These are phyloP conservation scores for Apis mellifera DNA, from an alignment of 1,140 invertebrate genomes.

Conservation along the genomic window DNA sequence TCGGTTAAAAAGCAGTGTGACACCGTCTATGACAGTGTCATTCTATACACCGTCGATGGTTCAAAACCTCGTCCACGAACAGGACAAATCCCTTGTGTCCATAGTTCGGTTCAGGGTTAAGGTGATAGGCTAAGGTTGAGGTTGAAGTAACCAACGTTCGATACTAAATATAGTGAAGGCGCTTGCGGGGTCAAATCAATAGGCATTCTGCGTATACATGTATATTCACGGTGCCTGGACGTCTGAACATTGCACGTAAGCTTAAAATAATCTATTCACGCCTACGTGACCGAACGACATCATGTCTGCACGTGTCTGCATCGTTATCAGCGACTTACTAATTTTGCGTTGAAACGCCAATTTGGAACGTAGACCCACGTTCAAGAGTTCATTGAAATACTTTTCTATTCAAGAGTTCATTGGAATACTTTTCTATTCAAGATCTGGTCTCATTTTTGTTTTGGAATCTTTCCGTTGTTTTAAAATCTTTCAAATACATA, in stretches of 20 bases:
- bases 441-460: no score
- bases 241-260: slow-evolving; percentile 28
- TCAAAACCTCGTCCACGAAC: background rate
- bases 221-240: slow-evolving; percentile 44
- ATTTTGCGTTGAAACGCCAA: background rate
- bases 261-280: slow-evolving; percentile 32
- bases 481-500: no score
- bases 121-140: slow-evolving; percentile 51
- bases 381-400: no score
- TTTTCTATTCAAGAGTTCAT: no score
- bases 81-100: background rate
- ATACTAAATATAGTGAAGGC: slow-evolving; percentile 69
- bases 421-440: no score
- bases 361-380: background rate
- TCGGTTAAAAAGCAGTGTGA: background rate
- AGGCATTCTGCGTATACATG: slow-evolving; percentile 57
- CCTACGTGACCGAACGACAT: slow-evolving; percentile 8
- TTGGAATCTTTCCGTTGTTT: no score
- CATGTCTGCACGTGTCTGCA: background rate
- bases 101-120: slow-evolving; percentile 63
- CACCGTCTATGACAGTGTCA: background rate
- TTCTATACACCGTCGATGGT: background rate
- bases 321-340: background rate
- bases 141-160: slow-evolving; percentile 59
- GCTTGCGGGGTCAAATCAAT: slow-evolving; percentile 69